A percentile compares a stretch with the other conserved stretches of the same genome.
These are phyloP conservation scores for Actinemys pallida DNA, from an alignment of 2,113 vertebrate genomes.

Conservation along the genomic window DNA sequence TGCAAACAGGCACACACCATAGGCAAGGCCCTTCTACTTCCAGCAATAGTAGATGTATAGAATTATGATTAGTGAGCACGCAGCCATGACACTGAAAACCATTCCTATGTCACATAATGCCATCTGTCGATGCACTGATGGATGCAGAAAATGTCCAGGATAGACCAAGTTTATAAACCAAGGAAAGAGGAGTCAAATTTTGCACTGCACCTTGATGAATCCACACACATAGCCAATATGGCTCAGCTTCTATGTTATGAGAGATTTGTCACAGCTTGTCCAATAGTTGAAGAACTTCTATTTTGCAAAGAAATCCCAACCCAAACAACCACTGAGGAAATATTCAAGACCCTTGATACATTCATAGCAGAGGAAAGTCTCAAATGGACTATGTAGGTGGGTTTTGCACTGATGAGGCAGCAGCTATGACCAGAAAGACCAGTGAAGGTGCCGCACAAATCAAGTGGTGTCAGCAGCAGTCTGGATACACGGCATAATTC, in stretches of 20 bases:
- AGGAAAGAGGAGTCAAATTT: background rate
- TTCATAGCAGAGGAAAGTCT: background rate
- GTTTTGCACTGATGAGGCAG: background rate
- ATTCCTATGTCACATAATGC: background rate
- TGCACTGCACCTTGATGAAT: background rate
- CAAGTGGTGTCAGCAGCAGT: background rate
- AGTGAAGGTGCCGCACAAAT: background rate
- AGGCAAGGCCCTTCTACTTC: background rate
- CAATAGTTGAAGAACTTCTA: background rate
- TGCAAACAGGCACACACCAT: background rate
- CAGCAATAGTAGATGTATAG: background rate
- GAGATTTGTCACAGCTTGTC: background rate
- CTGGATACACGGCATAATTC: background rate
- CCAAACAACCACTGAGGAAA: background rate
- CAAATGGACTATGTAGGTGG: background rate
- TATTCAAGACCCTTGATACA: background rate
- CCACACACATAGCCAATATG: background rate
- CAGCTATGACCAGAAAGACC: background rate
- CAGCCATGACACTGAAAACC: background rate
- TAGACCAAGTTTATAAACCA: background rate
- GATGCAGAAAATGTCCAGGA: background rate
- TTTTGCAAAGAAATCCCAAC: background rate
- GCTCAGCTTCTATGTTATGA: background rate
- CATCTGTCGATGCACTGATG: background rate
- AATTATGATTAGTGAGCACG: background rate